phyloP scores from a whole-genome alignment of 2,797 vertebrate species.

The Diplodus sargus region DNA sequence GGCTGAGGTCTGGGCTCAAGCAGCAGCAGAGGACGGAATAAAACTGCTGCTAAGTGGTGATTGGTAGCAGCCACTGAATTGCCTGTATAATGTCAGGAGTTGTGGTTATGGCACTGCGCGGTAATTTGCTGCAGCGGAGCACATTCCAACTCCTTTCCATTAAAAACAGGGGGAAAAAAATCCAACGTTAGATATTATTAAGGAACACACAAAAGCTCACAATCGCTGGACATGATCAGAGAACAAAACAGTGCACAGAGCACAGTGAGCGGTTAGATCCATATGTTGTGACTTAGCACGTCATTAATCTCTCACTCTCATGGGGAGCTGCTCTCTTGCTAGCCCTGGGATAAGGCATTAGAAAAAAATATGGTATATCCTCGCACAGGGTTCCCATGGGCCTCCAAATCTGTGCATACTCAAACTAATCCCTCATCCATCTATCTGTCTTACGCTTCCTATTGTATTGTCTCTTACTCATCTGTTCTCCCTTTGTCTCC shows the following conservation, averaged over 20 bases:
- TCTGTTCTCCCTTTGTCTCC: slow-evolving; percentile 39
- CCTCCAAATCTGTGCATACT: slow-evolving; percentile 58
- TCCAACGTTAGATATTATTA: neutral
- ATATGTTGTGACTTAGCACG: slow-evolving; percentile 61
- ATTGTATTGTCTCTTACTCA: slow-evolving; percentile 44
- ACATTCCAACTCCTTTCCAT: neutral
- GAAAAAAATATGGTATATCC: slow-evolving; percentile 33
- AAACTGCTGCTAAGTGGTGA: slow-evolving; percentile 44
- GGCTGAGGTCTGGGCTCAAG: slow-evolving; percentile 5
- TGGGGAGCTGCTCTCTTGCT: slow-evolving; percentile 50
- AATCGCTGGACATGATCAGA: slow-evolving; percentile 11
- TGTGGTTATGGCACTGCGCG: slow-evolving; percentile 1
- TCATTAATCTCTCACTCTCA: slow-evolving; percentile 74
- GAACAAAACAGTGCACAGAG: slow-evolving; percentile 23
- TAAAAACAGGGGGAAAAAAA: slow-evolving; percentile 7
- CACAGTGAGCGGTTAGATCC: slow-evolving; percentile 42
- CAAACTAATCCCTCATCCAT: slow-evolving; percentile 61
- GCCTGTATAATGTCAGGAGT: slow-evolving; percentile 36
- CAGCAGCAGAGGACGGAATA: slow-evolving; percentile 7
- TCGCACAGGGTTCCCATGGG: slow-evolving; percentile 55
- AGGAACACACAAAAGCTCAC: slow-evolving; percentile 6
- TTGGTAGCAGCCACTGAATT: slow-evolving; percentile 33
- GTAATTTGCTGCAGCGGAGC: slow-evolving; percentile 29
- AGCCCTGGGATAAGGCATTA: slow-evolving; percentile 34
- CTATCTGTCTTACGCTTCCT: slow-evolving; percentile 45